Evolutionary conservation across 2,888 invertebrate species (phyloP), one percentile per base, ranked within the genome.

Genomic region (Phyllotreta striolata): DNA sequence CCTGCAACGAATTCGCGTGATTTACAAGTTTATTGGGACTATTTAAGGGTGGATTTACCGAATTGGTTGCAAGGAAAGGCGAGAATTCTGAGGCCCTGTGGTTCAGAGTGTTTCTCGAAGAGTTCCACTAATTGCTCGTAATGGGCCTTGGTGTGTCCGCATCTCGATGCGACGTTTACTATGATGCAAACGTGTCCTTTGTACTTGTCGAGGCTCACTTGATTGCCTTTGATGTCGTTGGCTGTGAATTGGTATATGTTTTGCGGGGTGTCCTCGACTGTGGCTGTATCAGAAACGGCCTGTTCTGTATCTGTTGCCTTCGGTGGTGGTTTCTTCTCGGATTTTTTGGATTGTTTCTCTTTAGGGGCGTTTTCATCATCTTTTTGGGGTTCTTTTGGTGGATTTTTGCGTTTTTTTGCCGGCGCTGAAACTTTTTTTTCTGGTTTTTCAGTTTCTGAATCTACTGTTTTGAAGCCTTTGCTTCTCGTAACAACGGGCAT

Each of bases 21-120:
- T 24, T 24, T 24, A 24, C 24, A 24, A 24, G 24, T 24, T 24
- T 4, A 4, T 1, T 24, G 1, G 24, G 24, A 24, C 1, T 24
- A 24, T 24, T 24, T 24, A 24, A 4, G 2, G 24, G 4, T 24
- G 4, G 4, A 4, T 24, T 49, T 49, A 24, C 86, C 87, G 76
- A 94, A 94, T 79, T 95, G 94, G 79, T 95, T 94, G 82, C 93
- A 94, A 0, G 94, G 94, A 80, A 95, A 95, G 2, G 90, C 93
- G 61, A 93, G 84, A 72, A 95, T 92, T 71, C 87, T 85, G 13
- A 95, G 82, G 69, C 93, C 89, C 81, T 90, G 87, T 66, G 85
- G 85, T 74, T 87, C 68, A 51, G 84, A 86, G 80, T 90, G 91
- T 76, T 91, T 86, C 63, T 90, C 88, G 78, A 89, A 87, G 64